phyloP scores from a whole-genome alignment of 2,797 vertebrate genomes.

The Parauchenoglanis ngamensis region DNA sequence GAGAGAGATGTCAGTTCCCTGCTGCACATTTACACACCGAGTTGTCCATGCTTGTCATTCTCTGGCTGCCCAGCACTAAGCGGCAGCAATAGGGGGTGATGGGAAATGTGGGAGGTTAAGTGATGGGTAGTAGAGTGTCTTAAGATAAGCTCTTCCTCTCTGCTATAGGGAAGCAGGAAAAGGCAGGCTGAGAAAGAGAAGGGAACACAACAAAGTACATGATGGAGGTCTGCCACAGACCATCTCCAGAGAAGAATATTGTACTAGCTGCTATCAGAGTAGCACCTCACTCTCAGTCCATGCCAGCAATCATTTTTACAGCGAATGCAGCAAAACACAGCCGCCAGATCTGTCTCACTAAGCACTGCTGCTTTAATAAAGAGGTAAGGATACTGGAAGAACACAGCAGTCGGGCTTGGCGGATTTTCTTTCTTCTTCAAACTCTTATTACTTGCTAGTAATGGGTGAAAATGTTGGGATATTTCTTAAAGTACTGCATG shows the following conservation, averaged over 20 bases:
- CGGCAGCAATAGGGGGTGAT: conserved; percentile 62
- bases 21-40: not conserved
- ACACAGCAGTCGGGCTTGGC: not conserved
- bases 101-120: conserved; percentile 64
- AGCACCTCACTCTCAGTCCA: not conserved
- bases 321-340: not conserved
- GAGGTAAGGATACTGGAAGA: not conserved
- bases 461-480: not conserved
- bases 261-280: not conserved
- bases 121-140: conserved; percentile 68
- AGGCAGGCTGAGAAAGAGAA: not conserved
- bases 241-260: not conserved
- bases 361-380: conserved; percentile 8
- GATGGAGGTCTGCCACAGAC: not conserved
- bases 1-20: not conserved
- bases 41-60: conserved; percentile 66
- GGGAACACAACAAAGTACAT: conserved; percentile 1
- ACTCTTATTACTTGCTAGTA: not conserved
- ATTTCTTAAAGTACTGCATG: not conserved
- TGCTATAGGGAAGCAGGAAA: not conserved
- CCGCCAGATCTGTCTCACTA: not conserved
- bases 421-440: not conserved
- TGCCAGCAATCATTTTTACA: not conserved
- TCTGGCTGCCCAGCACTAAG: conserved; percentile 77
- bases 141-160: conserved; percentile 61